phyloP scores from a whole-genome alignment of 2,797 vertebrate species.

The Macropus fuliginosus region DNA sequence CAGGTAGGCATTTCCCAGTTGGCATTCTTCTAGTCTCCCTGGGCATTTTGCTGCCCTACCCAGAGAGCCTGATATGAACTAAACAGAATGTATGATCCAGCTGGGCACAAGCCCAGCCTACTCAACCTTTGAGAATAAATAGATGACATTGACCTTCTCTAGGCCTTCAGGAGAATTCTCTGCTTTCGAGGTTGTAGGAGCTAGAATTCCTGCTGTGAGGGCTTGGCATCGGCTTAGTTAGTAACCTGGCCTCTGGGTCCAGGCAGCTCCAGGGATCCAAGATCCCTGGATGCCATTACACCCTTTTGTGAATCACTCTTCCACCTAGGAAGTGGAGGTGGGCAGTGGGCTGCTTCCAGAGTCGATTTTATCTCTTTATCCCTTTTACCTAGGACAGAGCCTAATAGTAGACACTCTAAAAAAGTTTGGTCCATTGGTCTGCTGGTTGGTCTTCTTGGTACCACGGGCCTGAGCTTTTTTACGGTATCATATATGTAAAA shows the following conservation, averaged over 20 bases:
- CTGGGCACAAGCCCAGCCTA: neutral
- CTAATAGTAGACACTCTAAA: neutral
- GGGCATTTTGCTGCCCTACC: neutral
- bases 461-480: neutral
- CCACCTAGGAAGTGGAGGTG: too few relatives aligned
- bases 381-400: neutral
- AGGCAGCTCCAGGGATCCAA: neutral
- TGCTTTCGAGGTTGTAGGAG: slow-evolving; percentile 1
- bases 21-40: neutral
- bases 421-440: neutral
- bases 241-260: neutral
- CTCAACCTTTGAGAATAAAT: neutral
- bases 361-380: neutral
- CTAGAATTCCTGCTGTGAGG: neutral
- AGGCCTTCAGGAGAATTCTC: neutral
- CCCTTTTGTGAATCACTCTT: neutral
- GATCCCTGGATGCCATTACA: neutral
- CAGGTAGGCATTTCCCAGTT: neutral
- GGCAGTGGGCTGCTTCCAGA: neutral
- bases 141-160: neutral
- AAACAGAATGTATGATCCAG: neutral
- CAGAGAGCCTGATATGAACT: neutral
- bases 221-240: neutral
- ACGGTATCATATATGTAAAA: neutral
- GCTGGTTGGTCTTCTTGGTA: neutral